Evolutionary conservation across 2,113 vertebrate species (phyloP), one percentile per base, ranked within the genome.

Genomic region (Mirounga angustirostris): DNA sequence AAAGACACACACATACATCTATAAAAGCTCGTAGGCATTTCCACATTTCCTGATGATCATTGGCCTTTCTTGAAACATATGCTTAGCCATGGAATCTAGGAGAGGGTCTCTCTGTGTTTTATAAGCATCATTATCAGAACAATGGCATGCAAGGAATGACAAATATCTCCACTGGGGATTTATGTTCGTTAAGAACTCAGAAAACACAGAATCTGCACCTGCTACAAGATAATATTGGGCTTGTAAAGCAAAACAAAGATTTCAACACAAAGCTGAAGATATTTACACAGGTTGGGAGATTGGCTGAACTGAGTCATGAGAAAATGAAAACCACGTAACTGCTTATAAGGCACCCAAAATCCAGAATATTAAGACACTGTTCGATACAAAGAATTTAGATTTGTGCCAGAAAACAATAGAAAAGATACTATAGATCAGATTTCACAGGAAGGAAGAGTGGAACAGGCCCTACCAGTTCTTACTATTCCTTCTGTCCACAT

Each of bases 371-470:
- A 96, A 96, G 81, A 88, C 54, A 94, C 50, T 74, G 3, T 58
- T 92, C 79, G 76, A 97, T 74, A 94, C 76, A 85, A 95, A 95
- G 91, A 97, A 96, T 82, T 97, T 98, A 96, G 63, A 97, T 96
- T 94, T 85, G 81, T 84, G 13, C 78, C 0, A 2, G 73, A 84
- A 97, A 98, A 88, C 76, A 96, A 97, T 65, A 95, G 86, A 97
- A 97, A 95, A 94, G 93, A 97, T 97, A 92, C 74, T 86, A 40
- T 46, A 89, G 96, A 89, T 91, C 83, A 96, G 87, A 94, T 97
- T 95, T 96, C 95, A 96, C 81, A 97, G 81, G 80, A 98, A 97
- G 94, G 97, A 97, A 97, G 95, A 78, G 76, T 22, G 59, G 92
- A 36, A 87, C 58, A 15, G 46, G 91, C 22, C 56, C 69, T 90